phyloP scores from a whole-genome alignment of 2,888 invertebrate genomes.

The Adelognathus sp. region DNA sequence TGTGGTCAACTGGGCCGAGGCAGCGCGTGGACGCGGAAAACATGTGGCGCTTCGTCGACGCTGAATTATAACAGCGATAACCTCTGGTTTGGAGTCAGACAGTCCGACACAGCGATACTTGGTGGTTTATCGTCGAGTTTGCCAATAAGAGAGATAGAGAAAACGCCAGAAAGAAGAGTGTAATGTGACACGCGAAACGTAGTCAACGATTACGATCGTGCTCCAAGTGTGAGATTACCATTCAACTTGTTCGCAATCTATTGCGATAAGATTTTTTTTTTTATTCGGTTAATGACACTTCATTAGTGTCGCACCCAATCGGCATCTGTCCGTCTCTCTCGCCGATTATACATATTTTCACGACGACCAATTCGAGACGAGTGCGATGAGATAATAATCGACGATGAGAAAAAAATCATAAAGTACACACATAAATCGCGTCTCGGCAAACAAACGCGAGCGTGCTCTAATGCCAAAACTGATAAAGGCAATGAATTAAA shows the following conservation, averaged over 20 bases:
- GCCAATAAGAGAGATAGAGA: not conserved
- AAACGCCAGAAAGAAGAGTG: not conserved
- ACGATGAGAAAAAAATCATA: slow-evolving; percentile 4
- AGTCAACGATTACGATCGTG: slow-evolving; percentile 17
- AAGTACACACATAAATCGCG: not conserved
- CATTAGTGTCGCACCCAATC: not conserved
- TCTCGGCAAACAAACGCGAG: not conserved
- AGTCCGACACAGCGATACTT: not conserved
- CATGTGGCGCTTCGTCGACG: slow-evolving; percentile 8
- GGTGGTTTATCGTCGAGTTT: not conserved
- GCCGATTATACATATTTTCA: not conserved
- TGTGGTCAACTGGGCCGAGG: not conserved
- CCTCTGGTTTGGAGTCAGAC: not conserved
- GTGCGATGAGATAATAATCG: not conserved
- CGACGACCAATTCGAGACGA: not conserved
- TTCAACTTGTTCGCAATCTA: too few relatives aligned
- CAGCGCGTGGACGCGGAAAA: not conserved
- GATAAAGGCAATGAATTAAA: too few relatives aligned
- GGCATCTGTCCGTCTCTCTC: too few relatives aligned
- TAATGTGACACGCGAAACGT: slow-evolving; percentile 32
- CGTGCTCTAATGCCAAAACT: not conserved
- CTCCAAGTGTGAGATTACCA: too few relatives aligned
- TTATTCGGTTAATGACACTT: not conserved
- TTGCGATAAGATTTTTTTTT: slow-evolving; percentile 29
- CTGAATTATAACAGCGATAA: slow-evolving; percentile 7